A percentile compares a stretch with the other conserved stretches of the same genome.
Conservation (phyloP, 2,113 vertebrate genomes). For the Propithecus coquereli region DNA sequence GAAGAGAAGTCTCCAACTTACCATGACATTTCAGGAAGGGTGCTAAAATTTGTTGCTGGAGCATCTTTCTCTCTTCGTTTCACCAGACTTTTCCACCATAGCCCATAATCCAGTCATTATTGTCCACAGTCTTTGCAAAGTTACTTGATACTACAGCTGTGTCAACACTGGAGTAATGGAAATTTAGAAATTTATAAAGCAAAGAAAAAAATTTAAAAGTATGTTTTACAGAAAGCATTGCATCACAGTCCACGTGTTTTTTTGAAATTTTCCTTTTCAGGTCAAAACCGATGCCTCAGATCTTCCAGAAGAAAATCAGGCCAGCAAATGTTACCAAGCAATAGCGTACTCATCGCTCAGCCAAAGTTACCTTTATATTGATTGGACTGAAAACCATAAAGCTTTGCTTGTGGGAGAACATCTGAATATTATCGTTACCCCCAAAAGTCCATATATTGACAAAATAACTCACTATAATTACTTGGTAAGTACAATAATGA, state of each 20-base stretch:
- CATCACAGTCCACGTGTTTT: background rate
- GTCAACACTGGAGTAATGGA: background rate
- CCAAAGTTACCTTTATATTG: constrained; percentile 92
- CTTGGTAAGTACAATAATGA: constrained; percentile 83
- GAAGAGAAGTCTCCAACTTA: background rate
- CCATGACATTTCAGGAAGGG: background rate
- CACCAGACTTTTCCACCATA: background rate
- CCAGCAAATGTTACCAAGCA: constrained; percentile 80
- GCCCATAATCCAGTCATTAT: background rate
- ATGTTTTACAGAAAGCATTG: background rate
- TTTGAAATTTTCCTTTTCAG: constrained; percentile 78
- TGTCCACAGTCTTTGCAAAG: background rate
- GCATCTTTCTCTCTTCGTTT: background rate
- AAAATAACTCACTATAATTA: constrained; percentile 88
- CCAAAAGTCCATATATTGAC: constrained; percentile 81
- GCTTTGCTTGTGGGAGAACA: constrained; percentile 80
- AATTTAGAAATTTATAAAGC: constrained; percentile 32
- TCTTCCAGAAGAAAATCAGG: constrained; percentile 85
- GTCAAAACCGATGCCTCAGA: constrained; percentile 82
- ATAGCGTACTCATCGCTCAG: constrained; percentile 87
- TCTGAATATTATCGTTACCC: constrained; percentile 83
- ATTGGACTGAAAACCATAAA: constrained; percentile 80
- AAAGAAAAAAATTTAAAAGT: background rate
- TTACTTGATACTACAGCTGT: background rate
- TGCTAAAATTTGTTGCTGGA: background rate